These are phyloP conservation scores for Chaenogobius annularis DNA, from an alignment of 2,113 vertebrate genomes.

Conservation along the genomic window DNA sequence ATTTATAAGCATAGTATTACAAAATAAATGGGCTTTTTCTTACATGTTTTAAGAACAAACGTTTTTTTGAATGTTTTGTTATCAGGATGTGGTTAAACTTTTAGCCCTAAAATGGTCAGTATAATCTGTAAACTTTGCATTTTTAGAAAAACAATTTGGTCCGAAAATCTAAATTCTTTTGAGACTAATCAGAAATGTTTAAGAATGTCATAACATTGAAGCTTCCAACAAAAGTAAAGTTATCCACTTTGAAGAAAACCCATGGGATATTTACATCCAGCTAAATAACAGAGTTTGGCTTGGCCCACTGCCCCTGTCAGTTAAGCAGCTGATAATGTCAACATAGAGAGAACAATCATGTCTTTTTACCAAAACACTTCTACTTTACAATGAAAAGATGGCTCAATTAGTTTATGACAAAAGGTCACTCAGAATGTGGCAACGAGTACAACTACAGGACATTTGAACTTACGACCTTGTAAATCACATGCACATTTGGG, in stretches of 20 bases:
- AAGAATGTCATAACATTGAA: conserved; percentile 67
- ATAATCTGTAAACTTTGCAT: conserved; percentile 41
- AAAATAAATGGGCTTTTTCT: neutral
- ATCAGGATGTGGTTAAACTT: conserved; percentile 69
- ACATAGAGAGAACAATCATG: conserved; percentile 39
- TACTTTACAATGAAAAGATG: neutral
- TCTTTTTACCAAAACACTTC: conserved; percentile 20
- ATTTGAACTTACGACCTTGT: conserved; percentile 40
- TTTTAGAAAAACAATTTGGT: conserved; percentile 17
- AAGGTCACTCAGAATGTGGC: conserved; percentile 39
- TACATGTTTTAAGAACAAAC: neutral
- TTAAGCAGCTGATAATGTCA: conserved; percentile 52
- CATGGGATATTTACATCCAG: conserved; percentile 53
- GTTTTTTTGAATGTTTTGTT: conserved; percentile 49
- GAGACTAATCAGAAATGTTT: conserved; percentile 69
- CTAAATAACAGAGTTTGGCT: conserved; percentile 61
- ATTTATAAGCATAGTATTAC: neutral
- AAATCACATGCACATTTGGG: conserved; percentile 42
- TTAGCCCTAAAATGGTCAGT: conserved; percentile 39
- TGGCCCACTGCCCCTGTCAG: conserved; percentile 53
- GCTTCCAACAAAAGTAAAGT: conserved; percentile 66
- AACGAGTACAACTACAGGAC: conserved; percentile 31
- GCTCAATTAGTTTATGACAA: conserved; percentile 39
- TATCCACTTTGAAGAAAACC: conserved; percentile 50
- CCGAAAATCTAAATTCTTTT: conserved; percentile 54